These are phyloP conservation scores for Syritta pipiens DNA, from an alignment of 2,888 invertebrate genomes.

Conservation along the genomic window DNA sequence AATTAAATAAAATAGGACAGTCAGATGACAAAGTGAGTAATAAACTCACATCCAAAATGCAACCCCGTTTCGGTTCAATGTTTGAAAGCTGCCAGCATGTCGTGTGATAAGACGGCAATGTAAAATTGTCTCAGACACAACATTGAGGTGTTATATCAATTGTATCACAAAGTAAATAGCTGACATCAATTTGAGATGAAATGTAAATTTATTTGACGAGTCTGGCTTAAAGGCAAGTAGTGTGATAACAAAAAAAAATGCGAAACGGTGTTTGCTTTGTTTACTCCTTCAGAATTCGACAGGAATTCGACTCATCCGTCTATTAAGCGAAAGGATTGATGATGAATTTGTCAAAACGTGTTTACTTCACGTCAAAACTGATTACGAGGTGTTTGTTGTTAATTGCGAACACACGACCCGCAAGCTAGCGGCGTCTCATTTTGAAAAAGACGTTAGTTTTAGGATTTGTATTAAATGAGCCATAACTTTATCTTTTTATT, in stretches of 20 bases:
- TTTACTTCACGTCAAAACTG: slow-evolving; percentile 2
- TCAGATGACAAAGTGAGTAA: not conserved
- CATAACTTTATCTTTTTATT: not conserved
- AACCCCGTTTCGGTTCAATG: not conserved
- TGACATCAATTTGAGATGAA: slow-evolving; percentile 19
- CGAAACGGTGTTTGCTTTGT: slow-evolving; percentile 1
- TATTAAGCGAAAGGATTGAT: not conserved
- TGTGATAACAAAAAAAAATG: not conserved
- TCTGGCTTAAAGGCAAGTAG: not conserved
- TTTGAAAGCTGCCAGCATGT: not conserved
- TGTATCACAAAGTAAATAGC: not conserved
- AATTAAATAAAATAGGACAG: slow-evolving; percentile 1
- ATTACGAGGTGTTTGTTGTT: slow-evolving; percentile 5
- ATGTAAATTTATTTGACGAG: not conserved
- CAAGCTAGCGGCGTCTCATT: too few relatives aligned
- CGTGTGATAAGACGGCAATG: not conserved
- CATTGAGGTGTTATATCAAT: not conserved
- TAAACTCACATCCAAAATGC: too few relatives aligned
- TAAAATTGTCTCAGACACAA: too few relatives aligned
- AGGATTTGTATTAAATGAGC: not conserved
- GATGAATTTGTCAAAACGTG: slow-evolving; percentile 15
- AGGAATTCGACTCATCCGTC: not conserved
- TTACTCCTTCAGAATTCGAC: not conserved
- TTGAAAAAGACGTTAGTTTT: not conserved
- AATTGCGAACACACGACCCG: slow-evolving; percentile 19